Evolutionary conservation across 2,888 invertebrate genomes (phyloP).

Genomic region (Dyspetes luteomarginatus): DNA sequence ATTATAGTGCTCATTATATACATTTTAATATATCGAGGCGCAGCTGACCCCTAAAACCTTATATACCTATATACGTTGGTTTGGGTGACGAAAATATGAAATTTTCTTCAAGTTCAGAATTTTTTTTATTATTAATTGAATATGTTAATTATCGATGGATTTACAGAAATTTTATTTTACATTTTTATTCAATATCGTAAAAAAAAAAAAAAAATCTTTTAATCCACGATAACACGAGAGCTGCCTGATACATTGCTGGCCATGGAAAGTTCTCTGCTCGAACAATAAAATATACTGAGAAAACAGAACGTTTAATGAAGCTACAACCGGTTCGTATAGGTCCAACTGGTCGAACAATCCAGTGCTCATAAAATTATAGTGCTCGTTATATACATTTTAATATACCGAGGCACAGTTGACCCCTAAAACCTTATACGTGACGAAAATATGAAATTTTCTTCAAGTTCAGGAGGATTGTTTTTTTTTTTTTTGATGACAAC

Average conservation of each 20-base stretch:
- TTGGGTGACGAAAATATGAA: not conserved
- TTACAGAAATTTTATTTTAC: too few relatives aligned
- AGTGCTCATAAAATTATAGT: not conserved
- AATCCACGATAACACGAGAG: not conserved
- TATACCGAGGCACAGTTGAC: not conserved
- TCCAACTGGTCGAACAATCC: not conserved
- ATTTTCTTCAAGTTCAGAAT: not conserved
- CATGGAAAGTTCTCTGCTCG: slow-evolving; percentile 2
- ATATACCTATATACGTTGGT: too few relatives aligned
- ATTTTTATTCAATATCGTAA: too few relatives aligned
- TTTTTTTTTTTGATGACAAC: not conserved
- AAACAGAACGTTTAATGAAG: not conserved
- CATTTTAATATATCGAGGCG: not conserved
- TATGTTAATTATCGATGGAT: too few relatives aligned
- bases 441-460: slow-evolving; percentile 5
- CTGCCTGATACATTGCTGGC: not conserved
- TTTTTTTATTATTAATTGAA: too few relatives aligned
- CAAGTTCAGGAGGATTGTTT: not conserved
- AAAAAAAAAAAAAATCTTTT: too few relatives aligned
- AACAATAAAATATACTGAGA: not conserved
- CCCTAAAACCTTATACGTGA: not conserved
- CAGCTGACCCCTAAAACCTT: not conserved
- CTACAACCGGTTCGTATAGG: slow-evolving; percentile 10
- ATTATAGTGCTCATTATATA: not conserved
- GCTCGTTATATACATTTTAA: not conserved